Evolutionary conservation across 1,140 invertebrate species (phyloP).

Genomic region (Homarus americanus): DNA sequence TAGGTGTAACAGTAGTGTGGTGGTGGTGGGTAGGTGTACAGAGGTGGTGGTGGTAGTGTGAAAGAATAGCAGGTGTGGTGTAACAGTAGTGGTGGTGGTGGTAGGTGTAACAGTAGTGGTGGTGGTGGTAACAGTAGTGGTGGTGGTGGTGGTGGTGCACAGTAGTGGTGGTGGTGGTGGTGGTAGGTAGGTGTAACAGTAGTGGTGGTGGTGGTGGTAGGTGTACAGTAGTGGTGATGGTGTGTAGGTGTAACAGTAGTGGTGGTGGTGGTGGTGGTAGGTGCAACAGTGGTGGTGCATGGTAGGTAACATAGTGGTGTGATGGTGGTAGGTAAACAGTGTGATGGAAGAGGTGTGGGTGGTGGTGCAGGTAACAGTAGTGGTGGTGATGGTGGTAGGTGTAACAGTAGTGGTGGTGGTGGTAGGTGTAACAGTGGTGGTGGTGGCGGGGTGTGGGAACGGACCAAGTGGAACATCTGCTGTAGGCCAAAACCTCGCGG

Average conservation of each 20-base stretch:
- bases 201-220: not conserved
- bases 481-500: not conserved
- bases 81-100: not conserved
- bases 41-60: too few relatives aligned
- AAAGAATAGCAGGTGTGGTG: not conserved
- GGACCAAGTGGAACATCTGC: slow-evolving; percentile 42
- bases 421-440: not conserved
- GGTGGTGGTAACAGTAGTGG: not conserved
- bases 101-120: not conserved
- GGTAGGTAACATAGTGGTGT: too few relatives aligned
- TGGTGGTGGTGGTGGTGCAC: not conserved
- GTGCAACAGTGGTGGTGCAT: not conserved
- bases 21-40: too few relatives aligned
- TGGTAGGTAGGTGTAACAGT: not conserved
- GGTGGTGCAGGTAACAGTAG: not conserved
- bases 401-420: too few relatives aligned
- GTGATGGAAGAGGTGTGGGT: not conserved
- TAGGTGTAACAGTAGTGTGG: too few relatives aligned
- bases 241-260: not conserved
- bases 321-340: too few relatives aligned
- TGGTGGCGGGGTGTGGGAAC: slow-evolving; percentile 15
- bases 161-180: not conserved
- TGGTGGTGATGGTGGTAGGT: not conserved
- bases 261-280: not conserved
- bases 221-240: not conserved